Percentiles rank a stretch among this genome's conserved stretches.
These are phyloP conservation scores for Ceratina japonica DNA, from an alignment of 1,140 invertebrate species.

Conservation along the genomic window DNA sequence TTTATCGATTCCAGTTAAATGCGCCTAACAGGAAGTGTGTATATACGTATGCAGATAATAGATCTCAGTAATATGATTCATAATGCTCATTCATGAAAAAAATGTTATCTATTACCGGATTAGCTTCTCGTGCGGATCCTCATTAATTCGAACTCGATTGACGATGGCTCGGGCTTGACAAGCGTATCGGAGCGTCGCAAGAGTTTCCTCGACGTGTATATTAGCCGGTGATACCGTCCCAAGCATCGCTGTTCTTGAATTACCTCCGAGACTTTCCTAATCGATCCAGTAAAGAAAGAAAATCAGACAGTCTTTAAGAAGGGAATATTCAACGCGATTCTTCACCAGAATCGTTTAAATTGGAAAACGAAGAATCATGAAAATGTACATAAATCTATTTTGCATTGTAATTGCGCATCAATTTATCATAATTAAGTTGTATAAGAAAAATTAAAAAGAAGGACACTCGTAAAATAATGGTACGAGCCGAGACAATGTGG, in stretches of 20 bases:
- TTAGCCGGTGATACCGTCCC: constrained; percentile 89
- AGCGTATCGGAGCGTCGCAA: constrained; percentile 92
- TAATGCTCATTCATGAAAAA: neutral
- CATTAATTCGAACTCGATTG: constrained; percentile 88
- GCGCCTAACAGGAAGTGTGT: neutral
- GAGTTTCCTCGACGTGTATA: constrained; percentile 88
- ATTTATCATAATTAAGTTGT: constrained; percentile 5
- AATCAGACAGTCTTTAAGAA: neutral
- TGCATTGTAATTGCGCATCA: neutral
- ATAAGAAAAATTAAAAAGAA: neutral
- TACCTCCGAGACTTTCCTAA: constrained; percentile 84
- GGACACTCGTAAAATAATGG: too few species aligned
- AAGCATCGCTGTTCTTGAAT: constrained; percentile 84
- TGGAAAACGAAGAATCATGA: neutral
- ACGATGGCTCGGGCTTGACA: constrained; percentile 93
- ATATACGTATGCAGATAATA: too few species aligned
- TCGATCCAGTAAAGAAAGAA: constrained; percentile 32
- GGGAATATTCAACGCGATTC: neutral
- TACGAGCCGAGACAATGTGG: too few species aligned
- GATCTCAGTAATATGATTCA: too few species aligned
- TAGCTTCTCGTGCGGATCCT: constrained; percentile 86
- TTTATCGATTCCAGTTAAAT: neutral
- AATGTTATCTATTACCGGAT: constrained; percentile 72
- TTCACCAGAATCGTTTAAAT: neutral
- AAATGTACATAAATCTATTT: neutral